These are phyloP conservation scores for Bambusicola thoracicus DNA, from an alignment of 2,113 vertebrate genomes.

Conservation along the genomic window DNA sequence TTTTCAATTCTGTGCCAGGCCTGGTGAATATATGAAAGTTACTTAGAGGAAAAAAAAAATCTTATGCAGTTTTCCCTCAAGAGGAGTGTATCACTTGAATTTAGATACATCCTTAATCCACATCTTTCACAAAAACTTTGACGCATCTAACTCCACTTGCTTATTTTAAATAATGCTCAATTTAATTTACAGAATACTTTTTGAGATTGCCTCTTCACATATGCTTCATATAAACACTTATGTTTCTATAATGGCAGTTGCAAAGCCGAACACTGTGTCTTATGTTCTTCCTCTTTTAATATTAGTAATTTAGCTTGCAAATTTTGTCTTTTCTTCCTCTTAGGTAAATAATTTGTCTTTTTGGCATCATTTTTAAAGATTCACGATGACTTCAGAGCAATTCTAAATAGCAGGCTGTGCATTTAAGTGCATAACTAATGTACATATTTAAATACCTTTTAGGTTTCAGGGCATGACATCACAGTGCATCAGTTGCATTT, in stretches of 20 bases:
- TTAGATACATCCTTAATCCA: neutral
- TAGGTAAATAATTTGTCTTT: neutral
- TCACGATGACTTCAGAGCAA: constrained; percentile 40
- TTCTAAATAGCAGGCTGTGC: neutral
- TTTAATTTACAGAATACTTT: neutral
- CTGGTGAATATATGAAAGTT: neutral
- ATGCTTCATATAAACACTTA: neutral
- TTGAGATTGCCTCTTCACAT: neutral
- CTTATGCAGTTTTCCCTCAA: neutral
- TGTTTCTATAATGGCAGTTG: neutral
- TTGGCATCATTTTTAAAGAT: constrained; percentile 2
- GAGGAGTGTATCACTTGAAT: neutral
- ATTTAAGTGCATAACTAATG: neutral
- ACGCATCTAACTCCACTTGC: neutral
- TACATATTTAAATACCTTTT: constrained; percentile 28
- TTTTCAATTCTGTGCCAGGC: neutral
- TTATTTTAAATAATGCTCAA: neutral
- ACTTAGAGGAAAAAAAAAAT: neutral
- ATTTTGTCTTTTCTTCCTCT: neutral
- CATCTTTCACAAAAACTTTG: neutral
- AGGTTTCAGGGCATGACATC: constrained; percentile 1
- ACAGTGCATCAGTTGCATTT: neutral
- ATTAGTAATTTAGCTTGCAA: neutral
- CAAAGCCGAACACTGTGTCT: neutral
- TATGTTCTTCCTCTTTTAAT: neutral